These are phyloP conservation scores for Mesorhabditis belari DNA, from an alignment of 2,888 invertebrate species.

Conservation along the genomic window DNA sequence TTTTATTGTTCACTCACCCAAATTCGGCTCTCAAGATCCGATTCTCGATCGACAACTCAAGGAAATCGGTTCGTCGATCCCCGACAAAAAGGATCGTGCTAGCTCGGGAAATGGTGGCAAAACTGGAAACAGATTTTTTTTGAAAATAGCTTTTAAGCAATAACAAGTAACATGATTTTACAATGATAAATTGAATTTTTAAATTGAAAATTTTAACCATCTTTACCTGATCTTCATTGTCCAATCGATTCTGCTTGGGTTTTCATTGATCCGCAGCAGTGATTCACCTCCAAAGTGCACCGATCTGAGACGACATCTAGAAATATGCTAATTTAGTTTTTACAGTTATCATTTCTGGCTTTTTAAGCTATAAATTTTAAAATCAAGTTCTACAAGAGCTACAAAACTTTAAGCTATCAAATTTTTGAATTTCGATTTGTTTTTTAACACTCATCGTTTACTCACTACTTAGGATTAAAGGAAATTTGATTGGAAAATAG, in stretches of 20 bases:
- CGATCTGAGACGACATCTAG: constrained; percentile 36
- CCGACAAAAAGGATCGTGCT: constrained; percentile 42
- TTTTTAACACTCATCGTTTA: too few relatives aligned
- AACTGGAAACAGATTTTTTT: constrained; percentile 11
- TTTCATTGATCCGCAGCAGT: constrained; percentile 22
- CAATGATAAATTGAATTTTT: not conserved
- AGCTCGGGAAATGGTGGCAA: constrained; percentile 40
- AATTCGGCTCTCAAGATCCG: constrained; percentile 26
- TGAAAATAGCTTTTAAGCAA: not conserved
- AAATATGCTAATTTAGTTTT: too few relatives aligned
- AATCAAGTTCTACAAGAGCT: too few relatives aligned
- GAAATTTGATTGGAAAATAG: too few relatives aligned
- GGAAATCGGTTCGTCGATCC: constrained; percentile 30
- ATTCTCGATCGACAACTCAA: constrained; percentile 39
- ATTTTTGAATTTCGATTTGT: too few relatives aligned
- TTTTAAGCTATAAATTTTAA: too few relatives aligned
- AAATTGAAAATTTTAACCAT: not conserved
- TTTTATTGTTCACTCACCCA: too few relatives aligned
- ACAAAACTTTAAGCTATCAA: too few relatives aligned
- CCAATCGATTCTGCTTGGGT: constrained; percentile 30
- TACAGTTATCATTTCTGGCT: too few relatives aligned
- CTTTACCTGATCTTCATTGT: constrained; percentile 24
- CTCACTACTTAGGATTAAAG: too few relatives aligned
- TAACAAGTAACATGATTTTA: not conserved
- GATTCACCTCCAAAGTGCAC: constrained; percentile 43